Evolutionary conservation across 2,888 invertebrate genomes (phyloP), one percentile per base, ranked within the genome.

Genomic region (Ligdia adustata): DNA sequence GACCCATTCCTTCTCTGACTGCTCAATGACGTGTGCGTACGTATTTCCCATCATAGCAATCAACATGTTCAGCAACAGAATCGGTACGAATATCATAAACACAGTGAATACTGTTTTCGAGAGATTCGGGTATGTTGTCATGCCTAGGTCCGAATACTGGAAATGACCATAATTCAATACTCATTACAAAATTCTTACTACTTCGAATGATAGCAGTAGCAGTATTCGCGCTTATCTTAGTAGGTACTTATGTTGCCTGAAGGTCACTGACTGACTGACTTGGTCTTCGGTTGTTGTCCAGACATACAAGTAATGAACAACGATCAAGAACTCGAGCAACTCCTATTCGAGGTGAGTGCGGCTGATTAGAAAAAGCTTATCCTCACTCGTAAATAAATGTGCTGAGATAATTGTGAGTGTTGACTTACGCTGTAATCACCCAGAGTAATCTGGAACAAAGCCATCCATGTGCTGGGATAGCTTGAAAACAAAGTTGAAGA

Each of bases 1-100:
- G 78, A 98, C 96, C 97, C 98, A 99, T 78, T 99, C 99, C 83
- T 99, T 99, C 82, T 99, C 99, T 20, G 99, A 99, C 76, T 98
- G 98, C 76, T 98, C 97, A 63, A 99, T 99, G 49, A 99, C 98
- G 65, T 97, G 97, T 0, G 98, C 97, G 78, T 99, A 99, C 0
- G 99, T 99, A 84, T 99, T 99, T 20, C 99, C 99, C 99, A 99
- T 99, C 99, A 99, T 99, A 56, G 99, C 99, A 59, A 99, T 99
- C 82, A 99, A 92, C 93, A 93, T 99, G 93, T 99, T 99, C 7
- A 99, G 92, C 68, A 99, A 89, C 34, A 99, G 89, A 70, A 99
- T 99, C 1, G 99, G 99, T 52, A 99, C 98, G 64, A 99, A 95
- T 44, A 99, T 97, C 98, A 99, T 99, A 79, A 99, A 99, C 49